Evolutionary conservation across 2,888 invertebrate genomes (phyloP).

Genomic region (Pachliopta kotzebuea): DNA sequence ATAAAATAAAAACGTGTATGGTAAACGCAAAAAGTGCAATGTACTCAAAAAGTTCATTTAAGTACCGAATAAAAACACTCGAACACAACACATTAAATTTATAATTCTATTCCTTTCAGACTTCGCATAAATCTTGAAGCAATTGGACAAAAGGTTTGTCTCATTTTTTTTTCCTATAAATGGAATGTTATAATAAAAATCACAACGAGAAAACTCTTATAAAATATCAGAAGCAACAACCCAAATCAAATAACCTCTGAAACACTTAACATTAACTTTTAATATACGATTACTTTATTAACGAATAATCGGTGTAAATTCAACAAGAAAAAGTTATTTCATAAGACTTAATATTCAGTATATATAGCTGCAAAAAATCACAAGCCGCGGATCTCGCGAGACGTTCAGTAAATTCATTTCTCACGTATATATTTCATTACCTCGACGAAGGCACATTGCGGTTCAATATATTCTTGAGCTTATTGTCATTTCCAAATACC

Average conservation of each 20-base stretch:
- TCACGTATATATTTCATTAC: slow-evolving; percentile 24
- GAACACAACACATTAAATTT: slow-evolving; percentile 27
- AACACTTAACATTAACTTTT: slow-evolving; percentile 35
- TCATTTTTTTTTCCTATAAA: slow-evolving; percentile 44
- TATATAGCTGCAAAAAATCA: slow-evolving; percentile 34
- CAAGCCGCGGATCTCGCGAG: slow-evolving; percentile 34
- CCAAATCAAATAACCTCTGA: slow-evolving; percentile 46
- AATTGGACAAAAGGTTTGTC: slow-evolving; percentile 57
- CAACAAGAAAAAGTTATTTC: slow-evolving; percentile 45
- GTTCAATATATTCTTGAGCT: slow-evolving; percentile 49
- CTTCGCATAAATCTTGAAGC: slow-evolving; percentile 63
- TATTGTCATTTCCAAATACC: slow-evolving; percentile 65
- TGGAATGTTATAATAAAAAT: slow-evolving; percentile 73
- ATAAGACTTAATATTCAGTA: slow-evolving; percentile 33
- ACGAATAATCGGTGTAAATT: slow-evolving; percentile 64
- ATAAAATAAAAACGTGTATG: slow-evolving; percentile 41
- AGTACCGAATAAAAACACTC: slow-evolving; percentile 46
- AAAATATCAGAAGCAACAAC: slow-evolving; percentile 33
- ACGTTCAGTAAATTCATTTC: slow-evolving; percentile 24
- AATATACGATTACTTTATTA: slow-evolving; percentile 57
- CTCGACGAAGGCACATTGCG: slow-evolving; percentile 50
- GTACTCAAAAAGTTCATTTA: slow-evolving; percentile 56
- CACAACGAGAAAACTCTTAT: slow-evolving; percentile 51
- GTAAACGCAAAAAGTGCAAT: slow-evolving; percentile 62
- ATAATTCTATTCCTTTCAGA: slow-evolving; percentile 47